phyloP scores from a whole-genome alignment of 2,113 vertebrate genomes.

The Lamprotornis superbus region DNA sequence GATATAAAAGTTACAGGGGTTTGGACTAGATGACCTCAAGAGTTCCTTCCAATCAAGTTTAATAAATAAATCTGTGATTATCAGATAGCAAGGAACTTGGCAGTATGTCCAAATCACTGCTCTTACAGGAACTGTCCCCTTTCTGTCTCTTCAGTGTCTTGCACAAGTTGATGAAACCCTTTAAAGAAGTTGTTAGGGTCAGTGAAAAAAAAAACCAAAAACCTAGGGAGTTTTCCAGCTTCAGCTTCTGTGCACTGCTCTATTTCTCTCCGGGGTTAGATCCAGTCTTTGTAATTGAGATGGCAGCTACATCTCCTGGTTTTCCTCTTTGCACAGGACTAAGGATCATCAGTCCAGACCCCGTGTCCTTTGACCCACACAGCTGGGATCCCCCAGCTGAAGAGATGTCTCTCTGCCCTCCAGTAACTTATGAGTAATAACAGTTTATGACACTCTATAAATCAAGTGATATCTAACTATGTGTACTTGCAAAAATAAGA shows the following conservation, averaged over 20 bases:
- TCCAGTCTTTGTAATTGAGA: neutral
- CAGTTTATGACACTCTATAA: neutral
- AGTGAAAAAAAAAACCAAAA: neutral
- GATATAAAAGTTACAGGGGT: neutral
- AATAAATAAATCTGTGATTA: neutral
- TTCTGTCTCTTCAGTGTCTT: neutral
- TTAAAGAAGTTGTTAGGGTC: neutral
- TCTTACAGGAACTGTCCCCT: neutral
- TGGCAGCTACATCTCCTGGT: neutral
- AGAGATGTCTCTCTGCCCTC: neutral
- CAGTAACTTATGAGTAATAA: neutral
- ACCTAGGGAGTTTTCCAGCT: neutral
- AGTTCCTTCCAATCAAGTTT: neutral
- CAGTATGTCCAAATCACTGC: neutral
- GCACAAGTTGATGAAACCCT: neutral
- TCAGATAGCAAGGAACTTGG: neutral
- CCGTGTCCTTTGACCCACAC: neutral
- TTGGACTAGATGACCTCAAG: neutral
- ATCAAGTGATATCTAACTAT: neutral
- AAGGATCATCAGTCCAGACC: neutral
- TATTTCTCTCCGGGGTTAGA: neutral
- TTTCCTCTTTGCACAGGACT: neutral
- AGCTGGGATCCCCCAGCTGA: neutral
- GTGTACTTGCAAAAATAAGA: neutral
- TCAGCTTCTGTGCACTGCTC: neutral